Percentiles rank a stretch among this genome's conserved stretches.
phyloP scores from a whole-genome alignment of 2,113 vertebrate genomes.

The Emydura subglobosa region DNA sequence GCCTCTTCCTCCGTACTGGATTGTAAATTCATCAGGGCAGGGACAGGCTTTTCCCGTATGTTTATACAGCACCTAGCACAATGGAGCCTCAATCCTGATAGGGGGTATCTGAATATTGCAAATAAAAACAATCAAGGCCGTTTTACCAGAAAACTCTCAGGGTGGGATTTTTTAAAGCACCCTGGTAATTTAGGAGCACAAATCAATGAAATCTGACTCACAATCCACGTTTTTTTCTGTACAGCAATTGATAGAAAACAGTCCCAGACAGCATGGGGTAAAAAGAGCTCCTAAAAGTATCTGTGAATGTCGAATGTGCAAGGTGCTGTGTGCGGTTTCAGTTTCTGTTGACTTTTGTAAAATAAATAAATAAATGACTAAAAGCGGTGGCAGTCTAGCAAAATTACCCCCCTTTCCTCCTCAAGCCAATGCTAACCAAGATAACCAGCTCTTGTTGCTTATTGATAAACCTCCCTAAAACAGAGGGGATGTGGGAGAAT shows the following conservation, averaged over 20 bases:
- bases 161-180: background rate
- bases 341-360: background rate
- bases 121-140: background rate
- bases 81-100: background rate
- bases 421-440: background rate
- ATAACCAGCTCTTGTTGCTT: background rate
- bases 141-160: background rate
- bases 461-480: background rate
- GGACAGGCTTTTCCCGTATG: background rate
- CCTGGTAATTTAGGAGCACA: background rate
- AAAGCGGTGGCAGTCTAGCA: background rate
- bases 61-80: background rate
- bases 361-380: fast-evolving
- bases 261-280: background rate
- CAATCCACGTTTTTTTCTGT: background rate
- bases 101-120: too few relatives aligned
- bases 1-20: background rate
- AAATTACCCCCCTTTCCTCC: background rate
- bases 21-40: background rate
- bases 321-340: background rate
- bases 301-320: fast-evolving
- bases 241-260: background rate
- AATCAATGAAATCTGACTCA: background rate
- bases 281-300: background rate
- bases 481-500: background rate